These are phyloP conservation scores for Trichoplusia ni DNA, from an alignment of 1,140 invertebrate species.

Conservation along the genomic window DNA sequence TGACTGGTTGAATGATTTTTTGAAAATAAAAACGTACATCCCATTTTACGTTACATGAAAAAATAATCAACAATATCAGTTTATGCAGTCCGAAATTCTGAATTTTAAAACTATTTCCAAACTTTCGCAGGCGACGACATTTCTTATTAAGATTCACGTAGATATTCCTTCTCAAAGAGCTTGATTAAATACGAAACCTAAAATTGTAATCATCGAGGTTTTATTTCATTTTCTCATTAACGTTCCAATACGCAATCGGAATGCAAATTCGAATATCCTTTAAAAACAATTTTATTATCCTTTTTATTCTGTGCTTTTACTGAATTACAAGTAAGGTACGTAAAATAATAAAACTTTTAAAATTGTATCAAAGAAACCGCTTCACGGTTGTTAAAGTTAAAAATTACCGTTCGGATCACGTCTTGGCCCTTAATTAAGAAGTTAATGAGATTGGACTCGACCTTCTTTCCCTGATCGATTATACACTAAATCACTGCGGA, in stretches of 20 bases:
- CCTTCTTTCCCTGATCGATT: constrained; percentile 63
- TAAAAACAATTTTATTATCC: constrained; percentile 17
- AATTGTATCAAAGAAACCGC: constrained; percentile 23
- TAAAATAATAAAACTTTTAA: constrained; percentile 26
- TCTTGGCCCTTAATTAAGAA: constrained; percentile 72
- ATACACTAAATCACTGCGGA: constrained; percentile 3
- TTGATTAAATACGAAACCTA: no score
- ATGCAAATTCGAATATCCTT: not conserved
- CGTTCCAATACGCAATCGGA: not conserved
- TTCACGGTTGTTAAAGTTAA: constrained; percentile 30
- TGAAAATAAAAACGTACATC: no score
- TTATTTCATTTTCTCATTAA: not conserved
- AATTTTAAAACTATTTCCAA: no score
- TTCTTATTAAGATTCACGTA: no score
- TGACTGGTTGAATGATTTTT: no score
- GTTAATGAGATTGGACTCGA: constrained; percentile 71
- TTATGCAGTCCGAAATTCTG: no score
- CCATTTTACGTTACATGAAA: no score
- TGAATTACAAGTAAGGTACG: constrained; percentile 33
- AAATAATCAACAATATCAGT: no score
- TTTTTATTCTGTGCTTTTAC: constrained; percentile 38
- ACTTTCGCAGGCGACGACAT: no score
- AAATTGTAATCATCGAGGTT: no score
- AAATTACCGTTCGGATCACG: constrained; percentile 64
- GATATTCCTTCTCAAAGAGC: no score